phyloP scores from a whole-genome alignment of 2,797 vertebrate species.

The Sarcoramphus papa region DNA sequence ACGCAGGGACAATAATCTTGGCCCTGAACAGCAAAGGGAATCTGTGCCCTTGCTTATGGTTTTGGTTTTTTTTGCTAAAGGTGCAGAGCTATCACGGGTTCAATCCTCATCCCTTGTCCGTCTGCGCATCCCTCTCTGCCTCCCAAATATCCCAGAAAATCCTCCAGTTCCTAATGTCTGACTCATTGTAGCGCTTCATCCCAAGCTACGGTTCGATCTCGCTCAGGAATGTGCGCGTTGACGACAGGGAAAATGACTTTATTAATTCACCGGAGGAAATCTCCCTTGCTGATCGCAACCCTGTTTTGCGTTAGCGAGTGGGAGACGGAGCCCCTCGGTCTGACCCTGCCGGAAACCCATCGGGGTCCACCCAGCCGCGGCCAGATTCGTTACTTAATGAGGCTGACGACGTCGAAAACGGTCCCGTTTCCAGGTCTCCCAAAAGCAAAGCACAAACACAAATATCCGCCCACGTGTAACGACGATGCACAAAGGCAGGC shows the following conservation, averaged over 20 bases:
- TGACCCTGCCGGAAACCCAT: constrained; percentile 22
- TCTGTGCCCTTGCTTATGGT: rapidly evolving
- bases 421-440: neutral
- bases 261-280: neutral
- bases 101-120: rapidly evolving
- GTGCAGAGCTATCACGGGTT: rapidly evolving
- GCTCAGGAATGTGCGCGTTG: rapidly evolving
- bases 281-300: neutral
- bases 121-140: neutral
- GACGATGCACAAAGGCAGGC: neutral
- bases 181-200: rapidly evolving
- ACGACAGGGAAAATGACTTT: neutral
- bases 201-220: rapidly evolving
- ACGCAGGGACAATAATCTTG: rapidly evolving
- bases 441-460: neutral
- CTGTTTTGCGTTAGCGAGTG: neutral
- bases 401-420: constrained; percentile 8
- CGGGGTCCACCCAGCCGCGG: constrained; percentile 2
- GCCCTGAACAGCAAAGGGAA: neutral
- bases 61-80: neutral
- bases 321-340: neutral
- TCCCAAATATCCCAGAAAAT: neutral
- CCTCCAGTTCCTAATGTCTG: rapidly evolving
- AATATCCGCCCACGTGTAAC: rapidly evolving
- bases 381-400: constrained; percentile 15